phyloP scores from a whole-genome alignment of 2,888 invertebrate genomes.

The Leucoma salicis region DNA sequence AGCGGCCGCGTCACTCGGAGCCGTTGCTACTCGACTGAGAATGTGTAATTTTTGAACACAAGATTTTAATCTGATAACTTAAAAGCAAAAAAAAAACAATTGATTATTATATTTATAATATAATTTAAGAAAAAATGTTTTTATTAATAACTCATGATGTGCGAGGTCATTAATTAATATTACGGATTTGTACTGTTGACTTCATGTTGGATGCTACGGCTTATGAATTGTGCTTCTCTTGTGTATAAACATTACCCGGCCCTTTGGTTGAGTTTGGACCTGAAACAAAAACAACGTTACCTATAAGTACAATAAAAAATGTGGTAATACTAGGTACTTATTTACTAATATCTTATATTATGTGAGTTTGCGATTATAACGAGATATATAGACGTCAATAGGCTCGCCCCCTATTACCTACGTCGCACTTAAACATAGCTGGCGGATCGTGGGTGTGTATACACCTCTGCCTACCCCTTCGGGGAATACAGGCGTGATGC shows the following conservation, averaged over 20 bases:
- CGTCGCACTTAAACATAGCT: too few relatives aligned
- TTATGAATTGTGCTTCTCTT: constrained; percentile 60
- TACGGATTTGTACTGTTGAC: constrained; percentile 58
- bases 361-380: too few relatives aligned
- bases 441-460: too few relatives aligned
- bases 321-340: too few relatives aligned
- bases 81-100: not conserved
- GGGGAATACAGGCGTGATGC: too few relatives aligned
- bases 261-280: constrained; percentile 60
- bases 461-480: too few relatives aligned
- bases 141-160: constrained; percentile 37
- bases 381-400: too few relatives aligned
- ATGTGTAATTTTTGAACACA: constrained; percentile 26
- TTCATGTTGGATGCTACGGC: constrained; percentile 36
- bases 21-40: constrained; percentile 30
- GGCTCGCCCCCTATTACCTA: too few relatives aligned
- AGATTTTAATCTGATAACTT: constrained; percentile 2
- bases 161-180: constrained; percentile 56
- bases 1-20: constrained; percentile 29
- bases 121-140: constrained; percentile 28
- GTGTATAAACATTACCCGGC: constrained; percentile 73
- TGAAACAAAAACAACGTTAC: constrained; percentile 57
- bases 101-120: constrained; percentile 13
- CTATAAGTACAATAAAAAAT: constrained; percentile 21
- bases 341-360: too few relatives aligned